Evolutionary conservation across 2,113 vertebrate species (phyloP), one percentile per base, ranked within the genome.

Genomic region (Thymallus thymallus): DNA sequence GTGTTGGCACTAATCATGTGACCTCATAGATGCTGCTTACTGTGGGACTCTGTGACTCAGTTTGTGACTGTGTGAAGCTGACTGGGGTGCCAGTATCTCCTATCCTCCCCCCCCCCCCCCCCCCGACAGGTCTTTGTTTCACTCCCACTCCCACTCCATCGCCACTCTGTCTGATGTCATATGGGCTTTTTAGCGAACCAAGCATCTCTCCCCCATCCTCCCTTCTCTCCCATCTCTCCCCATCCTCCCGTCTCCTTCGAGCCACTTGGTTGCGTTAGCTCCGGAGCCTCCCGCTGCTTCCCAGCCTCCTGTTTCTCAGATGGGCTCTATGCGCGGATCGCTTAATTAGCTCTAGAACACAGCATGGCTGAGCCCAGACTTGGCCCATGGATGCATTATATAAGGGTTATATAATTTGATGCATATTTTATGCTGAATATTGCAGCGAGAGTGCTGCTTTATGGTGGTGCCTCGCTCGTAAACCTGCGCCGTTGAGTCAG

Each of bases 391-490:
- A 72, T 78, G 67, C 35, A 74, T 93, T 92, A 89, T 81, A 74
- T 92, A 91, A 92, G 77, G 51, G 74, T 93, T 92, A 91, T 88
- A 86, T 91, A 89, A 92, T 90, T 80, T 77, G 77, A 85, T 90
- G 35, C 35, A 90, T 90, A 89, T 91, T 91, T 92, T 84, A 91
- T 91, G 81, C 75, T 64, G 75, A 84, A 74, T 73, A 72, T 32
- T 74, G 81, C 81, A 65, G 64, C 46, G 13, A 61, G 32, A 56
- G 46, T 41, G 71, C 51, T 48, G 58, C 64, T 71, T 55, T 51
- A 66, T 16, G 41, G 29, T 65, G 66, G 29, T 58, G 46, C 29
- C 51, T 61, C 75, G 32, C 48, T 51, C 48, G 48, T 51, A 51
- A 16, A 51, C 5, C 48, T 16, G 48, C 48, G 5, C 48, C 18